Percentiles rank a stretch among this genome's conserved stretches.
Evolutionary conservation across 2,113 vertebrate species (phyloP).

Genomic region (Nerophis ophidion): DNA sequence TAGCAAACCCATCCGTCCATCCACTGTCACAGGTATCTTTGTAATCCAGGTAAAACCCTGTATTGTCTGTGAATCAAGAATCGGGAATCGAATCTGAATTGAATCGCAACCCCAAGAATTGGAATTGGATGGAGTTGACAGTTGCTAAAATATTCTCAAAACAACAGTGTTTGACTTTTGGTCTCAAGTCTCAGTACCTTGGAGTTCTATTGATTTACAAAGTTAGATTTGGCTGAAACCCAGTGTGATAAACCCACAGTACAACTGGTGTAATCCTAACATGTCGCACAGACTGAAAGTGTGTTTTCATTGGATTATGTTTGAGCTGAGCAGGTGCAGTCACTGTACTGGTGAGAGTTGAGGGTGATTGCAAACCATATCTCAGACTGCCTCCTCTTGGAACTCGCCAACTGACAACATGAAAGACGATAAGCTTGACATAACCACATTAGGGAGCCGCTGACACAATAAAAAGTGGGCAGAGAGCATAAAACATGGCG

Average conservation of each 20-base stretch:
- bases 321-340: constrained; percentile 22
- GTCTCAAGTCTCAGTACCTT: neutral
- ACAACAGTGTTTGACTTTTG: too few species aligned
- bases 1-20: too few species aligned
- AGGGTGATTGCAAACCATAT: constrained; percentile 60
- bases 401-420: constrained; percentile 48
- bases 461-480: constrained; percentile 59
- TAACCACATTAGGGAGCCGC: constrained; percentile 64
- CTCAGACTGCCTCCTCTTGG: constrained; percentile 50
- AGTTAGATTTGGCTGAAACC: constrained; percentile 5
- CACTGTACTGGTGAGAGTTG: constrained; percentile 39
- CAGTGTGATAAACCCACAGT: constrained; percentile 16
- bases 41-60: too few species aligned
- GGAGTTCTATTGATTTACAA: constrained; percentile 22
- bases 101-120: too few species aligned
- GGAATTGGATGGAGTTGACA: too few species aligned
- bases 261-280: constrained; percentile 27
- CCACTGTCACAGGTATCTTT: too few species aligned
- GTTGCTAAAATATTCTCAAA: too few species aligned
- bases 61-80: too few species aligned
- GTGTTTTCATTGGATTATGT: constrained; percentile 51
- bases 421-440: constrained; percentile 57
- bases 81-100: too few species aligned
- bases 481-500: constrained; percentile 58
- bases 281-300: constrained; percentile 30